phyloP scores from a whole-genome alignment of 2,113 vertebrate species.

The Diadophis punctatus region DNA sequence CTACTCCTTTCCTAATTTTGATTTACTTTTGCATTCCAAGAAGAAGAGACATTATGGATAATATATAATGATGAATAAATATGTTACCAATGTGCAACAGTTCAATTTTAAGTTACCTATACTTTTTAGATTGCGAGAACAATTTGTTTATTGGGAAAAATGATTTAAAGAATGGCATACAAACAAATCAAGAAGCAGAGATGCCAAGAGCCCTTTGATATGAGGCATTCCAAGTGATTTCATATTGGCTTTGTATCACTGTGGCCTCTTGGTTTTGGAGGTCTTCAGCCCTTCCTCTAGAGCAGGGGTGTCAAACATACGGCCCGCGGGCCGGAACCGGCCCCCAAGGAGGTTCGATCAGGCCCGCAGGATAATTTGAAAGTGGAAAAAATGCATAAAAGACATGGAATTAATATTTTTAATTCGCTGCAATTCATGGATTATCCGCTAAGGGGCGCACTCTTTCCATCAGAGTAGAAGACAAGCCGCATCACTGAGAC shows the following conservation, averaged over 20 bases:
- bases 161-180: background rate
- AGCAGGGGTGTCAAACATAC: too few relatives aligned
- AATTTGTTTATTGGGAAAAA: background rate
- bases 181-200: background rate
- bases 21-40: background rate
- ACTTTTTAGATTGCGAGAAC: background rate
- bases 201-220: background rate
- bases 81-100: background rate
- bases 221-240: background rate
- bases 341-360: too few relatives aligned
- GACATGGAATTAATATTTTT: too few relatives aligned
- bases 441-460: too few relatives aligned
- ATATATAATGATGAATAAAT: background rate
- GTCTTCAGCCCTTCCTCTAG: background rate
- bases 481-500: too few relatives aligned
- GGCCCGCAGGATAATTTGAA: too few relatives aligned
- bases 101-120: background rate
- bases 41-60: background rate
- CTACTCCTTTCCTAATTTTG: background rate
- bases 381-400: too few relatives aligned
- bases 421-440: too few relatives aligned
- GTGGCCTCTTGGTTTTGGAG: background rate
- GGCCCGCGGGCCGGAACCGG: too few relatives aligned
- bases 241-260: background rate
- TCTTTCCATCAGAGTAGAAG: too few relatives aligned